phyloP scores from a whole-genome alignment of 2,888 invertebrate species.

The Chymomyza procnemis region DNA sequence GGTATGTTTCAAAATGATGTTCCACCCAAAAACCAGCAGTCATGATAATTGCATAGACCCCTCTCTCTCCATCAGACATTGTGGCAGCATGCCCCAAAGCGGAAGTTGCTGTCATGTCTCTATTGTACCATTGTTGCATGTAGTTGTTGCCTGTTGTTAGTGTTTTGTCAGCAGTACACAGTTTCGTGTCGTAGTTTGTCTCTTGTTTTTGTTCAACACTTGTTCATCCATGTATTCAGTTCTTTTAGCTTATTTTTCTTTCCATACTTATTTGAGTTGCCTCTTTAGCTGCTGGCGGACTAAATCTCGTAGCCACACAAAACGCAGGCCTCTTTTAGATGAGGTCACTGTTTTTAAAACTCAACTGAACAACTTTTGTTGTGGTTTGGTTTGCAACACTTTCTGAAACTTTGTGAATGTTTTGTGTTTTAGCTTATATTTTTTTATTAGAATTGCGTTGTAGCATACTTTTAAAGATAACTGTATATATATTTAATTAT shows the following conservation, averaged over 20 bases:
- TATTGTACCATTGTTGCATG: constrained; percentile 13
- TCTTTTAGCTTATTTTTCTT: constrained; percentile 4
- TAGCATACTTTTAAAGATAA: too few species aligned
- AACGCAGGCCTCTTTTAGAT: neutral
- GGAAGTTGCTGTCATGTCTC: constrained; percentile 18
- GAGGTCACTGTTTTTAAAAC: neutral
- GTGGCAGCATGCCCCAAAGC: constrained; percentile 5
- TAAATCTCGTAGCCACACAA: neutral
- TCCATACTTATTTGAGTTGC: neutral
- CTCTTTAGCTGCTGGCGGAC: neutral
- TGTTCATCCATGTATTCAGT: neutral
- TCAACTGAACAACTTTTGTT: neutral
- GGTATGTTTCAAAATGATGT: constrained; percentile 8
- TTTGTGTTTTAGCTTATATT: neutral
- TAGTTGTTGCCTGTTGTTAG: constrained; percentile 6
- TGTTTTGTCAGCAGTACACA: constrained; percentile 9
- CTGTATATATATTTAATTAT: too few species aligned
- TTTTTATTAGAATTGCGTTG: neutral
- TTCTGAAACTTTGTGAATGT: neutral
- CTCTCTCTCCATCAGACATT: too few species aligned
- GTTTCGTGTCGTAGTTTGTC: constrained; percentile 10
- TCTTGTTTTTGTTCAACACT: constrained; percentile 25
- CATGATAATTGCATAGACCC: neutral
- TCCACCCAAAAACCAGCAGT: neutral
- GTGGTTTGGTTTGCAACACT: neutral